Conservation (phyloP, 1,140 invertebrate genomes). For the Drosophila simulans region DNA sequence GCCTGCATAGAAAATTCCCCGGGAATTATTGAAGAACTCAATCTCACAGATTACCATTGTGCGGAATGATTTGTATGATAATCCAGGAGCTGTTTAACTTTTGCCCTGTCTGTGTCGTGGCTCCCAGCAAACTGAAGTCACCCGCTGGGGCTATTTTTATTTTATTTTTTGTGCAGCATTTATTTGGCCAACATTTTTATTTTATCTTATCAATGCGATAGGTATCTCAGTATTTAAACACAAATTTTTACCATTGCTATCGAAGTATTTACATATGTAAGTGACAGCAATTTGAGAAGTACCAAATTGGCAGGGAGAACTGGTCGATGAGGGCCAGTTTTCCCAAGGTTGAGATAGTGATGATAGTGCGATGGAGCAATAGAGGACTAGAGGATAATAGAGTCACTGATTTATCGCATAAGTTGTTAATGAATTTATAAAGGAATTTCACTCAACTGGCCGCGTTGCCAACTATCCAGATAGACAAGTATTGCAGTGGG, state of each 20-base stretch:
- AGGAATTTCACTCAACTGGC: slow-evolving; percentile 18
- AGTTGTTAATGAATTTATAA: background rate
- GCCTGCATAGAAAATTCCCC: slow-evolving; percentile 85
- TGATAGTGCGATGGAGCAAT: background rate
- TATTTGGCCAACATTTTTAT: slow-evolving; percentile 35
- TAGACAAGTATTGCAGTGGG: slow-evolving; percentile 23
- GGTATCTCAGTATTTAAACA: slow-evolving; percentile 49
- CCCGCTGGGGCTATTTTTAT: slow-evolving; percentile 10
- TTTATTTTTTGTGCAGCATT: slow-evolving; percentile 18
- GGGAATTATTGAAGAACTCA: slow-evolving; percentile 84
- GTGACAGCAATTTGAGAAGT: slow-evolving; percentile 7
- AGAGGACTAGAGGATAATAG: too few species aligned
- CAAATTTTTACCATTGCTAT: slow-evolving; percentile 27
- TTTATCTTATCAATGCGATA: slow-evolving; percentile 65
- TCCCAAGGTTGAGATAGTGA: slow-evolving; percentile 7
- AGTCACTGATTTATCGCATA: slow-evolving; percentile 9
- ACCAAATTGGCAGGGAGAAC: background rate
- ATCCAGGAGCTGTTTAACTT: slow-evolving; percentile 11
- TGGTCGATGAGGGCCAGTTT: slow-evolving; percentile 13
- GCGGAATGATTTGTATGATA: slow-evolving; percentile 1
- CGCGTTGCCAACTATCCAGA: slow-evolving; percentile 12
- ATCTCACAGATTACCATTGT: slow-evolving; percentile 73
- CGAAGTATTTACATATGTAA: slow-evolving; percentile 53
- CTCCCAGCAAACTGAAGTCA: slow-evolving; percentile 35
- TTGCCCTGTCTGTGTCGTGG: slow-evolving; percentile 30